Evolutionary conservation across 2,113 vertebrate genomes (phyloP).

Genomic region (Pelodiscus sinensis): DNA sequence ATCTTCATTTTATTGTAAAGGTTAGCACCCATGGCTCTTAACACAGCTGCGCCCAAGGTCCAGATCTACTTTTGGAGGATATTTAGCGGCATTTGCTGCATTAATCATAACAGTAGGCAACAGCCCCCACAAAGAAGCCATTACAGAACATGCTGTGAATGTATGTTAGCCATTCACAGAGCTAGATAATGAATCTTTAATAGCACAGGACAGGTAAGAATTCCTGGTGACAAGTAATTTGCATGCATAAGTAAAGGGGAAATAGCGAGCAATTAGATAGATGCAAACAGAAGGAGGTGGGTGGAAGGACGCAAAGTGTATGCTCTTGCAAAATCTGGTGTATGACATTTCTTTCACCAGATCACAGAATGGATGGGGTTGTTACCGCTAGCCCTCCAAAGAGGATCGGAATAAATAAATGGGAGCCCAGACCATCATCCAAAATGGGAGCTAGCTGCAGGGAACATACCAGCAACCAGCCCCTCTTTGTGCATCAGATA

Average conservation of each 20-base stretch:
- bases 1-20: background rate
- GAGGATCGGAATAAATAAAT: rapidly evolving
- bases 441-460: background rate
- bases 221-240: background rate
- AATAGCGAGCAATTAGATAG: background rate
- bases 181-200: background rate
- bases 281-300: background rate
- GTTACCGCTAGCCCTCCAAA: background rate
- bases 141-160: background rate
- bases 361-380: background rate
- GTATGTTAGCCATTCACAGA: background rate
- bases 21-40: background rate
- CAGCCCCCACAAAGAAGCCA: background rate
- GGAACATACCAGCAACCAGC: background rate
- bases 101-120: background rate
- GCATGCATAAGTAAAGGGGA: background rate
- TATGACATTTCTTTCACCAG: background rate
- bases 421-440: background rate
- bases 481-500: background rate
- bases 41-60: background rate
- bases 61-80: background rate
- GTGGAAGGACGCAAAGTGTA: no score
- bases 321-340: background rate
- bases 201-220: background rate
- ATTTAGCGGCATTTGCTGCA: background rate